Conservation (phyloP, 2,888 invertebrate genomes). For the Euzophera pinguis region DNA sequence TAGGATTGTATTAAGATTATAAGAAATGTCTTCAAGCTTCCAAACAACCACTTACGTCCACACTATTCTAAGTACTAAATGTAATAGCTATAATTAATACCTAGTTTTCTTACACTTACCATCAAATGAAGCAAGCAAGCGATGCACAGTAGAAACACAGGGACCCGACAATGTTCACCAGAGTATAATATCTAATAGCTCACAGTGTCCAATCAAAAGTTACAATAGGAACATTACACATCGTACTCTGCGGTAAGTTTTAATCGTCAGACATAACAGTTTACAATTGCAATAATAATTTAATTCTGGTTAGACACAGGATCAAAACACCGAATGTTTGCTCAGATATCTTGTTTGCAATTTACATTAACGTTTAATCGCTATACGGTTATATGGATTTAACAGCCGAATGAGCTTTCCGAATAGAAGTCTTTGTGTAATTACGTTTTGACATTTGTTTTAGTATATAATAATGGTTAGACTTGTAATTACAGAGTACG, state of each 20-base stretch:
- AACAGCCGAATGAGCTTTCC: conserved; percentile 30
- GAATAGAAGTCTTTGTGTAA: background rate
- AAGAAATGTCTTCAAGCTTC: too few relatives aligned
- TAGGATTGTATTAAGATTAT: too few relatives aligned
- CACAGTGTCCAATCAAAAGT: background rate
- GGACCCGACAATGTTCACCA: too few relatives aligned
- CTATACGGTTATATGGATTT: conserved; percentile 47
- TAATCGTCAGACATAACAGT: conserved; percentile 68
- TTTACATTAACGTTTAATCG: conserved; percentile 41
- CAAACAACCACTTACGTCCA: too few relatives aligned
- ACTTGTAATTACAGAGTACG: background rate
- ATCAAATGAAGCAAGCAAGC: too few relatives aligned
- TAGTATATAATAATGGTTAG: background rate
- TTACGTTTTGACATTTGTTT: conserved; percentile 4
- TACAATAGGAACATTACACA: background rate
- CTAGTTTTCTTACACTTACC: too few relatives aligned
- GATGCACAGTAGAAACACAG: too few relatives aligned
- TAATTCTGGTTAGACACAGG: conserved; percentile 55
- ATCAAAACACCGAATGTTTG: conserved; percentile 58
- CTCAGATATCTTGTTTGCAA: conserved; percentile 41
- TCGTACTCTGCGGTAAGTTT: conserved; percentile 54
- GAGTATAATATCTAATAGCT: background rate
- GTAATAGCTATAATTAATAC: too few relatives aligned
- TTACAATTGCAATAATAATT: conserved; percentile 74
- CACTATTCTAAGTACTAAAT: too few relatives aligned